These are phyloP conservation scores for Serranochromis macrocephalus DNA, from an alignment of 2,113 vertebrate genomes.

Conservation along the genomic window DNA sequence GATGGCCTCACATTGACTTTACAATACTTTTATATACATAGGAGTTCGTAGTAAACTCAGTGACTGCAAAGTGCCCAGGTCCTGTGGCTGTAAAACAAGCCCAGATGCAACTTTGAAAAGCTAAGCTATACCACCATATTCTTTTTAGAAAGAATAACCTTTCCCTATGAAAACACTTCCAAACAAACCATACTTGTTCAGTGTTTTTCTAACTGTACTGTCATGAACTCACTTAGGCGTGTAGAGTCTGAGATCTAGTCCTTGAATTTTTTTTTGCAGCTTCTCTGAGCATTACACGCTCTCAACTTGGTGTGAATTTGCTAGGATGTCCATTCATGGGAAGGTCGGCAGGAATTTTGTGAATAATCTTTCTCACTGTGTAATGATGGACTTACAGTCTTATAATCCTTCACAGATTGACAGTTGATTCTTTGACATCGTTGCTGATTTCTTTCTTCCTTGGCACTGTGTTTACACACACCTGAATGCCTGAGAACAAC, in stretches of 20 bases:
- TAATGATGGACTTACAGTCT: background rate
- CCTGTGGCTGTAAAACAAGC: background rate
- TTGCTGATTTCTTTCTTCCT: background rate
- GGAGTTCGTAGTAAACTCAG: background rate
- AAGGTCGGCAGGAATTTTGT: background rate
- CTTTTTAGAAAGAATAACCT: background rate
- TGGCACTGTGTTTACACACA: background rate
- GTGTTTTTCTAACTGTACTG: background rate
- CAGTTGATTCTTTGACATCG: background rate
- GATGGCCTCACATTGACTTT: background rate
- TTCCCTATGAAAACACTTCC: background rate
- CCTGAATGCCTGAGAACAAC: background rate
- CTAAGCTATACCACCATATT: background rate
- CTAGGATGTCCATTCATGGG: background rate
- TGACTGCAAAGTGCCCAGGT: background rate
- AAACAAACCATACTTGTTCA: background rate
- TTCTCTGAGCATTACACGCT: background rate
- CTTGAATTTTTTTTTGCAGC: background rate
- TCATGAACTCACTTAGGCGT: background rate
- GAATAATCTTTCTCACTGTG: background rate
- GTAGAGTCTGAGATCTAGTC: background rate
- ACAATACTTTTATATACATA: background rate
- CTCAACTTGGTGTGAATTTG: background rate
- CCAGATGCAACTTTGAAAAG: background rate
- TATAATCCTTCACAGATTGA: background rate